These are phyloP conservation scores for Menura novaehollandiae DNA, from an alignment of 2,113 vertebrate genomes.

Conservation along the genomic window DNA sequence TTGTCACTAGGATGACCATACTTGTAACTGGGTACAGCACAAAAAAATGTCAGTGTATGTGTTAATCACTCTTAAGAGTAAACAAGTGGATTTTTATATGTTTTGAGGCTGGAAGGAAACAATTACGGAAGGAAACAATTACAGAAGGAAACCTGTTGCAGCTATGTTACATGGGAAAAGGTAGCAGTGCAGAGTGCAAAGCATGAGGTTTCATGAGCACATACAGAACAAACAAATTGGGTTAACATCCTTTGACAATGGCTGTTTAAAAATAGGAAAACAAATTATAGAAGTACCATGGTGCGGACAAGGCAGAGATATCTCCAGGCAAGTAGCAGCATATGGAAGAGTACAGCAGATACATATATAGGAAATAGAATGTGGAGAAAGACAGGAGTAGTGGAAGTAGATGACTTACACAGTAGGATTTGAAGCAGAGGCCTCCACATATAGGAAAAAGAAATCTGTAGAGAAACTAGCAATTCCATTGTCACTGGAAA, in stretches of 20 bases:
- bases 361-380: background rate
- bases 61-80: background rate
- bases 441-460: fast-evolving
- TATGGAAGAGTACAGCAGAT: background rate
- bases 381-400: background rate
- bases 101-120: background rate
- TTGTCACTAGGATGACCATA: background rate
- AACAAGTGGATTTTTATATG: background rate
- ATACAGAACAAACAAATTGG: background rate
- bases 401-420: background rate
- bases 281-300: background rate
- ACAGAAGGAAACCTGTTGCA: background rate
- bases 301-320: background rate
- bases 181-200: background rate
- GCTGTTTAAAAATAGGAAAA: background rate
- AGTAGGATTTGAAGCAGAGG: background rate
- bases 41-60: background rate
- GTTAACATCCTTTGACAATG: background rate
- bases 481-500: background rate
- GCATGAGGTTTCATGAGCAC: background rate
- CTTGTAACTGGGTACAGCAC: background rate
- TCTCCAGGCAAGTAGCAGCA: background rate
- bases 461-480: background rate
- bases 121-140: background rate
- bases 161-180: background rate